Conservation (phyloP, 2,888 invertebrate genomes). For the Actias luna region DNA sequence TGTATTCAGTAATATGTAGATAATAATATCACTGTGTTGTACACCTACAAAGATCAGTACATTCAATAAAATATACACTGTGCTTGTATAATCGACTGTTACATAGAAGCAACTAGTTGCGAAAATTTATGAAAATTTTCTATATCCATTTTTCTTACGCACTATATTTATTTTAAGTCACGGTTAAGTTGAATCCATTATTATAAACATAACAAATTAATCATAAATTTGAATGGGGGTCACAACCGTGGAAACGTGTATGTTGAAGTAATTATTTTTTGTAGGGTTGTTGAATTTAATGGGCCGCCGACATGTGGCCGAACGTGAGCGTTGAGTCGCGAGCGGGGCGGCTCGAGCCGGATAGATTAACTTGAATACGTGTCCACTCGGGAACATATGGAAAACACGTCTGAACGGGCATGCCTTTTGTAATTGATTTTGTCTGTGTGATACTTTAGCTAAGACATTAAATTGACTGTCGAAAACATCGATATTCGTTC, state of each 20-base stretch:
- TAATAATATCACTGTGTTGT: too few species aligned
- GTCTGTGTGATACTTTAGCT: not conserved
- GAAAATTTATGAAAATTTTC: not conserved
- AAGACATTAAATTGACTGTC: not conserved
- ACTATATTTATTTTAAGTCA: not conserved
- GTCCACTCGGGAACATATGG: slow-evolving; percentile 49
- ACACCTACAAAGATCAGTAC: too few species aligned
- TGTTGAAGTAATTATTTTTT: slow-evolving; percentile 78
- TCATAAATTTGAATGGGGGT: slow-evolving; percentile 53
- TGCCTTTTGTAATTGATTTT: slow-evolving; percentile 38
- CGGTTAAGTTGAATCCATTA: slow-evolving; percentile 6
- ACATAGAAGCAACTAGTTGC: too few species aligned
- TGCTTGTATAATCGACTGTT: too few species aligned
- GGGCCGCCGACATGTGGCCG: slow-evolving; percentile 67
- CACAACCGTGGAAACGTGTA: slow-evolving; percentile 51
- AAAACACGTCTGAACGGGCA: slow-evolving; percentile 47
- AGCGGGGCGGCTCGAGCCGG: slow-evolving; percentile 22
- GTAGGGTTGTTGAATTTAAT: slow-evolving; percentile 68
- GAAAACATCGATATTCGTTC: not conserved
- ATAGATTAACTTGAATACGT: slow-evolving; percentile 43
- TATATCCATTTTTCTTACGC: not conserved
- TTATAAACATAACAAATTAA: slow-evolving; percentile 29
- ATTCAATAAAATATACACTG: too few species aligned
- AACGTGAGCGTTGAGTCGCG: slow-evolving; percentile 31
- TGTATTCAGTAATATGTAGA: too few species aligned